Evolutionary conservation across 23 tunicate species (phyloP), one percentile per base, ranked within the genome.

Genomic region (Corella eumyota): DNA sequence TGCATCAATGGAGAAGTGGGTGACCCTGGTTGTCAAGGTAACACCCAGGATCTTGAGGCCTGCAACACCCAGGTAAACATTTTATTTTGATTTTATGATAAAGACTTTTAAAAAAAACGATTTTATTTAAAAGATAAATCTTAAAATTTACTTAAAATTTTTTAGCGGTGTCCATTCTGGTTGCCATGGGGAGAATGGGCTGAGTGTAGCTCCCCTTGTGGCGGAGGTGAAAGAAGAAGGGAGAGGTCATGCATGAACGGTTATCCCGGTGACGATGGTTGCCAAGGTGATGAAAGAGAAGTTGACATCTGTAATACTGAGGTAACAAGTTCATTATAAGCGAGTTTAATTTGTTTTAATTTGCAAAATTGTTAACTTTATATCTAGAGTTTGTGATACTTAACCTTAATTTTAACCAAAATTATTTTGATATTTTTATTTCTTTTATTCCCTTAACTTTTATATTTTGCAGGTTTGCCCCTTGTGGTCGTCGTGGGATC

Each of bases 1-100:
- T 92, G 98, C 45, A 30, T 50, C 1, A 71, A 71, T 50, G 93
- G 98, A 31, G 33, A 34, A 3, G n/a, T 44, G 11, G 96, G 96
- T 6, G 66, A 73, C 32, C 61, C 47, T 30, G 96, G 88, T 31
- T 88, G 96, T 50, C 36, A 32, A 3, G 90, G 74, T 30, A 19
- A 5, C 4, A 50, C 66, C 2, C 48, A 50, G 34, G 65, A 69
- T 15, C 31, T 53, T 19, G 31, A 37, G 32, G 40, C 50, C 5
- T 84, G 94, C 61, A 76, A 75, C n/a, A 46, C 66, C 5, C 62
- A 77, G 37, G 85, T 70, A 66, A 26, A 35, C 25, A 3, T 4
- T 24, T 6, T 17, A 7, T 37, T 36, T 36, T 38, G 23, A 29
- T 17, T 0, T 0, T 22, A 19, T 45, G 15, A 22, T 45, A 19